Base-by-base conservation (phyloP, 2,113 vertebrate genomes). In the Paradisaea rubra region DNA sequence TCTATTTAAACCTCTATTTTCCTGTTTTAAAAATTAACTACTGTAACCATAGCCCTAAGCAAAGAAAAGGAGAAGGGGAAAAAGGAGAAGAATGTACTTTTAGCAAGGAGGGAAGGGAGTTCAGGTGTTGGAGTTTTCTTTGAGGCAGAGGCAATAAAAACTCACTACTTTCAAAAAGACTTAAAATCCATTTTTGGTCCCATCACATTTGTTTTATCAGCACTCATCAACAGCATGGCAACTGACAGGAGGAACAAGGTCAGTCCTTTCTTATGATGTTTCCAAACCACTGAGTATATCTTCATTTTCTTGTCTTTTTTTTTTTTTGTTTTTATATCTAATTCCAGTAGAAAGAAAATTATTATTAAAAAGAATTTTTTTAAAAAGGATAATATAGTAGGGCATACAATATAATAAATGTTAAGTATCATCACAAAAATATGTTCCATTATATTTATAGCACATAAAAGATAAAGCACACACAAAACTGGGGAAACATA, bases 1-100 rank as follows among this genome's bases (percentile, higher is more conserved):
- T 97, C 92, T 79, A 92, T 71, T 95, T 93, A 96, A 96, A 96
- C 95, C 93, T 90, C 78, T 93, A 61, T 96, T 95, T 96, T 91
- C 86, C 86, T 72, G 52, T 94, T 96, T 91, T 91, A 95, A 97
- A 97, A 97, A 92, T 95, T 97, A 97, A 96, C 89, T 45, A 27
- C 87, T 80, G 59, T 78, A 95, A 93, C 93, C 74, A 85, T 90
- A 96, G 91, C 96, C 94, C 86, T 77, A 92, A 96, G 91, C 87
- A 96, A 94, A 83, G 77, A 83, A 86, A 78, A 9, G 6, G 27
- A 68, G 73, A 78, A 88, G 25, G 24, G 35, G 22, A 22, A 35
- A 83, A 47, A 77, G 61, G 41, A 89, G 90, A 69, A 87, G 30
- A 88, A n/a, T 0, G 4, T 65, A 50, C 68, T 90, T 93, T 77